These are phyloP conservation scores for Pseudocheirus occidentalis DNA, from an alignment of 2,797 vertebrate species.

Conservation along the genomic window DNA sequence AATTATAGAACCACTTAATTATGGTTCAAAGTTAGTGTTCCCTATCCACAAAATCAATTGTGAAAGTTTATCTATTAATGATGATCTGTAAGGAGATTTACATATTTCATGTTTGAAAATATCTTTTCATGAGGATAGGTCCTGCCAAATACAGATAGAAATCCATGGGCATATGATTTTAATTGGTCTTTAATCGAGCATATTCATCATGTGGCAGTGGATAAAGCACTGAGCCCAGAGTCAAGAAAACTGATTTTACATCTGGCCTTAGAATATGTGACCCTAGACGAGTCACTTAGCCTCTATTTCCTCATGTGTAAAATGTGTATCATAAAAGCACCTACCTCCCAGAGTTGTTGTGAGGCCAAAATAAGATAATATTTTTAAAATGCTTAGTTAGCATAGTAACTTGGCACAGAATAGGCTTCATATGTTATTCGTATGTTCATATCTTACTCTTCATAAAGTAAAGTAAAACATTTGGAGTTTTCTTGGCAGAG, in stretches of 20 bases:
- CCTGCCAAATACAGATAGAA: background rate
- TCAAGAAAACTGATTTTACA: background rate
- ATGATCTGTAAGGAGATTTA: background rate
- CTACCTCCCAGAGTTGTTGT: background rate
- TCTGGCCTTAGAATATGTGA: background rate
- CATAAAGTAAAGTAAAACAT: too few species aligned
- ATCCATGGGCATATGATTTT: background rate
- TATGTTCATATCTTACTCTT: background rate
- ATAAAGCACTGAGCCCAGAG: background rate
- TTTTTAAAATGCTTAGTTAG: background rate
- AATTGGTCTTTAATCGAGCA: background rate
- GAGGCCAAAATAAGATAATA: background rate
- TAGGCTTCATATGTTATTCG: background rate
- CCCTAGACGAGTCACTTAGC: background rate
- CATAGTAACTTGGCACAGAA: background rate
- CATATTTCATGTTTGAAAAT: background rate
- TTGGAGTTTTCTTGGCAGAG: background rate
- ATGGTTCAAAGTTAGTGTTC: background rate
- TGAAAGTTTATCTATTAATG: background rate
- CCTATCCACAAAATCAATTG: background rate
- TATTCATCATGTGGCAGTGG: background rate
- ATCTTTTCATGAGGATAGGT: background rate
- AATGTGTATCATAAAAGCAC: background rate
- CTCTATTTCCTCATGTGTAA: background rate
- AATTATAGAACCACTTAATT: background rate